Percentiles rank a stretch among this genome's conserved stretches.
Evolutionary conservation across 2,113 vertebrate species (phyloP).

Genomic region (Mirounga angustirostris): DNA sequence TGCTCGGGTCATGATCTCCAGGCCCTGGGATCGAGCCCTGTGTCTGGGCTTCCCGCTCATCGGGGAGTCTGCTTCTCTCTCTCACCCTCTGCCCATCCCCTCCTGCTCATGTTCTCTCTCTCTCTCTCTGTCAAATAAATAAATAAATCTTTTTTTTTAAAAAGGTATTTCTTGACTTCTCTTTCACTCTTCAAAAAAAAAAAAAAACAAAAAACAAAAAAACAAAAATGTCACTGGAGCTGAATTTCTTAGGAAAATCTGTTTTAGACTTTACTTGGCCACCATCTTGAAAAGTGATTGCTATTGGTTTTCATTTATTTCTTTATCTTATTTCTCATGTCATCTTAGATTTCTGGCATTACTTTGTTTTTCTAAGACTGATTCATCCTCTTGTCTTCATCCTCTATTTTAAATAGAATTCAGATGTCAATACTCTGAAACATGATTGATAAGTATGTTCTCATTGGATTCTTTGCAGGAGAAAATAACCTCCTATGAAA

Average conservation of each 20-base stretch:
- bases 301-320: not conserved
- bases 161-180: too few species aligned
- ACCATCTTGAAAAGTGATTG: not conserved
- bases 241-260: not conserved
- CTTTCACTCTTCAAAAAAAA: too few species aligned
- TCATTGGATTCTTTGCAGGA: not conserved
- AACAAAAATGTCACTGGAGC: not conserved
- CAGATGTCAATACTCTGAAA: not conserved
- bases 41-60: too few species aligned
- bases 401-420: conserved; percentile 46
- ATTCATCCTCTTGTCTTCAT: not conserved
- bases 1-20: too few species aligned
- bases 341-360: not conserved
- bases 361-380: not conserved
- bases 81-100: too few species aligned
- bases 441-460: not conserved
- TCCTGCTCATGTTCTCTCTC: too few species aligned
- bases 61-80: too few species aligned
- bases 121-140: too few species aligned
- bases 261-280: not conserved
- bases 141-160: too few species aligned
- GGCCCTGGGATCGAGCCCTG: too few species aligned
- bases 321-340: not conserved
- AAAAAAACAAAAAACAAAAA: too few species aligned
- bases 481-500: conserved; percentile 40